These are phyloP conservation scores for Eciton burchellii DNA, from an alignment of 1,140 invertebrate species.

Conservation along the genomic window DNA sequence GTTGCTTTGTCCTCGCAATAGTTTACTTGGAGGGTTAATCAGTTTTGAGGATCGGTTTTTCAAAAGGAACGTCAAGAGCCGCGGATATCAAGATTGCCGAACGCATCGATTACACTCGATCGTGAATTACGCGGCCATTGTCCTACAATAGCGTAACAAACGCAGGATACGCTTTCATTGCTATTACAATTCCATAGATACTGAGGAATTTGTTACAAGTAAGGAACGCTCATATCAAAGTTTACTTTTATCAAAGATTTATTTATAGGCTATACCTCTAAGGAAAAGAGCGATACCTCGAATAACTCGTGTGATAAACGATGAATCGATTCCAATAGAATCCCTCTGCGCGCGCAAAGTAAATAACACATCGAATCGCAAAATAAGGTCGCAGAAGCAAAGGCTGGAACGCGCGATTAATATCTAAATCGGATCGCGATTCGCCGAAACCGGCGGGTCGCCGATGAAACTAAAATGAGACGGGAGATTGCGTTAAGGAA, in stretches of 20 bases:
- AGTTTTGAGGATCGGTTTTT: background rate
- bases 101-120: background rate
- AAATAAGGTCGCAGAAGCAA: background rate
- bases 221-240: too few relatives aligned
- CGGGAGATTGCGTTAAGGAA: background rate
- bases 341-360: background rate
- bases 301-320: too few relatives aligned
- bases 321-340: too few relatives aligned
- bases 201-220: too few relatives aligned
- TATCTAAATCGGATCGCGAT: conserved; percentile 12
- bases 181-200: too few relatives aligned
- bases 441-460: conserved; percentile 24
- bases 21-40: conserved; percentile 24
- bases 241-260: too few relatives aligned
- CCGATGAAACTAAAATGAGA: conserved; percentile 17
- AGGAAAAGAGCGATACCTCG: too few relatives aligned
- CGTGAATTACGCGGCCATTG: background rate
- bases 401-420: background rate
- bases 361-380: background rate
- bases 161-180: too few relatives aligned
- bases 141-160: too few relatives aligned
- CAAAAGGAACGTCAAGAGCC: background rate
- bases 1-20: background rate
- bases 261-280: too few relatives aligned
- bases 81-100: background rate